Evolutionary conservation across 1,140 invertebrate genomes (phyloP).

Genomic region (Thaumetopoea pityocampa): DNA sequence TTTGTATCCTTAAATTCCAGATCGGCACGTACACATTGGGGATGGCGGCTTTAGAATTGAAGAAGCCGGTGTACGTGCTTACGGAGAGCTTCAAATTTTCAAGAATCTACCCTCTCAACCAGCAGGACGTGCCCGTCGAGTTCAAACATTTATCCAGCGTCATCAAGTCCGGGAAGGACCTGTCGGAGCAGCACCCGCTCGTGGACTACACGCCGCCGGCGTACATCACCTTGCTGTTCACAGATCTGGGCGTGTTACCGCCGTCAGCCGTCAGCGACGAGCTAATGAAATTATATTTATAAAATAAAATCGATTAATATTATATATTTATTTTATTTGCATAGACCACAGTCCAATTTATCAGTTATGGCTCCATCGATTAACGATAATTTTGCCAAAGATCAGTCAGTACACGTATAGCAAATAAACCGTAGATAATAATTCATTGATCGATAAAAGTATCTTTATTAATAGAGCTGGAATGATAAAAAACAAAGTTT

Average conservation of each 20-base stretch:
- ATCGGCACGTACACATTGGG: slow-evolving; percentile 95
- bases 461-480: no score
- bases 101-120: slow-evolving; percentile 94
- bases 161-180: slow-evolving; percentile 74
- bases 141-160: slow-evolving; percentile 88
- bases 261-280: slow-evolving; percentile 98
- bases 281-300: slow-evolving; percentile 96
- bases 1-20: no score
- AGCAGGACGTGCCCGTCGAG: slow-evolving; percentile 92
- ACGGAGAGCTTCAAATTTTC: slow-evolving; percentile 99
- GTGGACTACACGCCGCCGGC: slow-evolving; percentile 97
- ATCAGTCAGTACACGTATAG: no score
- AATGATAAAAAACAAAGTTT: no score
- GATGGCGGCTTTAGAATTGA: slow-evolving; percentile 92
- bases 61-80: slow-evolving; percentile 96
- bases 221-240: slow-evolving; percentile 95
- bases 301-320: slow-evolving; percentile 42
- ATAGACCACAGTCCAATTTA: no score
- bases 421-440: no score
- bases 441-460: no score
- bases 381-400: no score
- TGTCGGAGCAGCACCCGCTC: slow-evolving; percentile 87
- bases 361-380: no score
- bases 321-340: no score
- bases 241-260: slow-evolving; percentile 96